A percentile compares a stretch with the other conserved stretches of the same genome.
Evolutionary conservation across 2,888 invertebrate species (phyloP).

Genomic region (Synanthedon tipuliformis): DNA sequence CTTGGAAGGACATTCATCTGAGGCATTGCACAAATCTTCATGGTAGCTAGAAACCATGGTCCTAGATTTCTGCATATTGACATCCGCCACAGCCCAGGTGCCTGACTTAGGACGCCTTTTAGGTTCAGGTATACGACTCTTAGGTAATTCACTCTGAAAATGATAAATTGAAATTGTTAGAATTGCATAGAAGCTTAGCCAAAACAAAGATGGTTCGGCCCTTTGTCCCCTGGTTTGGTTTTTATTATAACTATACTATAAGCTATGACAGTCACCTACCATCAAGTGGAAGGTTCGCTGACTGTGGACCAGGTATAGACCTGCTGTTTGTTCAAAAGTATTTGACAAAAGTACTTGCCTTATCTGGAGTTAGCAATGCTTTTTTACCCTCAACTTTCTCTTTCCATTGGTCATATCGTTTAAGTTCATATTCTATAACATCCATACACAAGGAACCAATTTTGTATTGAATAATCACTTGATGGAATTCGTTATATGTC

Average conservation of each 20-base stretch:
- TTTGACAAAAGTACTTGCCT: slow-evolving; percentile 25
- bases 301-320: no score
- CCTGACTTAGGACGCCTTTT: slow-evolving; percentile 82
- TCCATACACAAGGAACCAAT: slow-evolving; percentile 97
- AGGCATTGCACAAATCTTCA: slow-evolving; percentile 71
- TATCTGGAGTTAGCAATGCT: slow-evolving; percentile 52
- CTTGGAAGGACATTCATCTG: slow-evolving; percentile 57
- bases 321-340: no score
- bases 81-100: slow-evolving; percentile 73
- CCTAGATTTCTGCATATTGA: slow-evolving; percentile 68
- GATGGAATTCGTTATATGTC: slow-evolving; percentile 94
- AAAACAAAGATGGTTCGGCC: no score
- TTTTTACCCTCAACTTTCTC: slow-evolving; percentile 70
- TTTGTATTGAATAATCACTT: slow-evolving; percentile 94
- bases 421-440: slow-evolving; percentile 94
- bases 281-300: no score
- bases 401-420: slow-evolving; percentile 93
- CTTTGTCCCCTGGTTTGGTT: no score
- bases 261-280: no score
- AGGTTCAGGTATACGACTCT: slow-evolving; percentile 78
- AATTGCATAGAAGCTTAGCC: no score
- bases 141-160: slow-evolving; percentile 73
- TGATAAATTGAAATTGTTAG: neutral
- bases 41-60: slow-evolving; percentile 77
- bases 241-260: no score